Percentiles rank a stretch among this genome's conserved stretches.
Conservation (phyloP, 2,888 invertebrate species). For the Ariolimax columbianus region DNA sequence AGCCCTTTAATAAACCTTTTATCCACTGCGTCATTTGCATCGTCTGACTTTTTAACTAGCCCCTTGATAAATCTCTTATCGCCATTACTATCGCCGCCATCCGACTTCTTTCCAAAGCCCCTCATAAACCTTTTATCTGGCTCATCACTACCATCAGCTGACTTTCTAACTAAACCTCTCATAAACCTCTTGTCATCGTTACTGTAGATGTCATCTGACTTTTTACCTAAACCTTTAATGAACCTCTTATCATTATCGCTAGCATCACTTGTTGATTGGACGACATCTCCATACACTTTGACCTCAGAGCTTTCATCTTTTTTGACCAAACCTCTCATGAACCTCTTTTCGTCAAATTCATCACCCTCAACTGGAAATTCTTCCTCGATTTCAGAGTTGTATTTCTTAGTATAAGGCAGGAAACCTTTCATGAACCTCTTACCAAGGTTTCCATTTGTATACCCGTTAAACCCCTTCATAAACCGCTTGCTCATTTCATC, state of each 20-base stretch:
- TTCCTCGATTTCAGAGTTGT: neutral
- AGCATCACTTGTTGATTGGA: neutral
- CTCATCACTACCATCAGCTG: too few relatives aligned
- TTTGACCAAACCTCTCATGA: conserved; percentile 37
- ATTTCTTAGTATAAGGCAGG: neutral
- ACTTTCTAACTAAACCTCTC: too few relatives aligned
- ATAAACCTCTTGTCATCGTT: too few relatives aligned
- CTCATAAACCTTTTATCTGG: too few relatives aligned
- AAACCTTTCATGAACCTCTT: conserved; percentile 43
- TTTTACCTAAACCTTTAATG: conserved; percentile 16
- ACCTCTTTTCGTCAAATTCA: neutral
- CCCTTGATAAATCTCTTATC: too few relatives aligned
- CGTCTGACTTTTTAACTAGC: too few relatives aligned
- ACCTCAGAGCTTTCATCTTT: neutral
- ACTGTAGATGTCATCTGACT: neutral
- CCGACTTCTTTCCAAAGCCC: conserved; percentile 12
- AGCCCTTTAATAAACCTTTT: too few relatives aligned
- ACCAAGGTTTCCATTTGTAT: neutral
- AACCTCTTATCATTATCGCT: conserved; percentile 17
- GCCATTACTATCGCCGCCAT: neutral
- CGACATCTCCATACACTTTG: neutral
- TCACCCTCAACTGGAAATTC: neutral
- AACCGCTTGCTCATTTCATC: conserved; percentile 31
- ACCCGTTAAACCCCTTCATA: conserved; percentile 34
- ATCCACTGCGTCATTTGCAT: too few relatives aligned